These are phyloP conservation scores for Malurus elegans DNA, from an alignment of 2,113 vertebrate species.

Conservation along the genomic window DNA sequence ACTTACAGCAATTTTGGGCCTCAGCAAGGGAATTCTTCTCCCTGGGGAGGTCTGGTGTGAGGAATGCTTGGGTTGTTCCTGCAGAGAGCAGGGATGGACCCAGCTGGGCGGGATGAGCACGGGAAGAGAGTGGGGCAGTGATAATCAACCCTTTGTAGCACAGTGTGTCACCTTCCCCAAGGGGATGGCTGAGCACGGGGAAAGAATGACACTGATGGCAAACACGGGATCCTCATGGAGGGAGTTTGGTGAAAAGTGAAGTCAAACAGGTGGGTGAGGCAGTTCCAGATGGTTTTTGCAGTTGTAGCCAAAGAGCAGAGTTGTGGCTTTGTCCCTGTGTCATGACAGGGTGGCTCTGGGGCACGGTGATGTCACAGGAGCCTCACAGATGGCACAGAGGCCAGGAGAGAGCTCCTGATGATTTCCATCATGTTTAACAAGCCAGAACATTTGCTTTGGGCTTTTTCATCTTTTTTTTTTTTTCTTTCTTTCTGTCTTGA, in stretches of 20 bases:
- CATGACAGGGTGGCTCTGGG: not conserved
- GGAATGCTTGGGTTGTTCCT: not conserved
- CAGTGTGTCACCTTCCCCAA: not conserved
- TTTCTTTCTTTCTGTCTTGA: not conserved
- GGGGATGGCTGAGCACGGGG: not conserved
- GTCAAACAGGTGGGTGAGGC: not conserved
- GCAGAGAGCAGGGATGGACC: not conserved
- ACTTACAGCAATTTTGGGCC: not conserved
- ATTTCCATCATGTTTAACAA: not conserved
- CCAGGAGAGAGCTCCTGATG: not conserved
- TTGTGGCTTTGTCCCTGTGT: rapidly evolving
- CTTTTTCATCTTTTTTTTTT: rapidly evolving
- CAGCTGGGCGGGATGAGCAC: not conserved
- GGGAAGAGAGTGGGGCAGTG: not conserved
- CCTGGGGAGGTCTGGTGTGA: not conserved
- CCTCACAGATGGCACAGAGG: not conserved
- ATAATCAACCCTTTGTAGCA: not conserved
- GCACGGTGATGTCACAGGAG: rapidly evolving
- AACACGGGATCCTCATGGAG: rapidly evolving
- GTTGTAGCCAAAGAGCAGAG: not conserved
- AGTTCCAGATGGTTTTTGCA: not conserved
- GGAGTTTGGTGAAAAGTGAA: not conserved
- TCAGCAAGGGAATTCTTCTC: not conserved
- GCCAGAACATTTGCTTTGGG: not conserved
- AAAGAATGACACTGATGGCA: not conserved